Percentiles rank a stretch among this genome's conserved stretches.
Conservation (phyloP, 35 echinoderm and acorn worm genomes). For the Antedon bifida region DNA sequence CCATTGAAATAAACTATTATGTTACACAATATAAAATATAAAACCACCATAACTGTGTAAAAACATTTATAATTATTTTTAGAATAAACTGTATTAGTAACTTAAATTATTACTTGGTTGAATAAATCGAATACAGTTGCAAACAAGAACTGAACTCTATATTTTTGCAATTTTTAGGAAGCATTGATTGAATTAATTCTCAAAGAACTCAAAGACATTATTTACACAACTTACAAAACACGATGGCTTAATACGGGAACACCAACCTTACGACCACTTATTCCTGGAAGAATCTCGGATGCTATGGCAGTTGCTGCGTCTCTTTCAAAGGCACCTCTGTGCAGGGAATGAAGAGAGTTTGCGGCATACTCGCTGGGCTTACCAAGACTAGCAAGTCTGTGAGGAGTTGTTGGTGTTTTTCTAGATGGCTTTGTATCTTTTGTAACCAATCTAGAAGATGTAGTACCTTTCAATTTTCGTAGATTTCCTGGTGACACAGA, state of each 20-base stretch:
- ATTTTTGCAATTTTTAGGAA: too few species aligned
- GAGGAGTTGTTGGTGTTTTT: background rate
- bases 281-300: slow-evolving; percentile 57
- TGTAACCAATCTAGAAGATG: background rate
- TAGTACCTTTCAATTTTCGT: background rate
- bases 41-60: too few species aligned
- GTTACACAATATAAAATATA: too few species aligned
- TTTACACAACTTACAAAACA: slow-evolving; percentile 42
- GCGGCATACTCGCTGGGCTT: background rate
- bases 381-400: background rate
- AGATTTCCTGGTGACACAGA: background rate
- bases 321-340: slow-evolving; percentile 66
- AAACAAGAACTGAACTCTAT: too few species aligned
- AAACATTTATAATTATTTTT: too few species aligned
- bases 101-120: too few species aligned
- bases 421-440: background rate
- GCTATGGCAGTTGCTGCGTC: slow-evolving; percentile 60
- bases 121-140: too few species aligned
- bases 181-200: too few species aligned
- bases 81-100: too few species aligned
- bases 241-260: slow-evolving; percentile 35
- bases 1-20: too few species aligned
- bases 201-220: too few species aligned
- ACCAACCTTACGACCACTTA: slow-evolving; percentile 53
- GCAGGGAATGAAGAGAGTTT: slow-evolving; percentile 23